phyloP scores from a whole-genome alignment of 2,113 vertebrate genomes.

The Oreochromis niloticus region DNA sequence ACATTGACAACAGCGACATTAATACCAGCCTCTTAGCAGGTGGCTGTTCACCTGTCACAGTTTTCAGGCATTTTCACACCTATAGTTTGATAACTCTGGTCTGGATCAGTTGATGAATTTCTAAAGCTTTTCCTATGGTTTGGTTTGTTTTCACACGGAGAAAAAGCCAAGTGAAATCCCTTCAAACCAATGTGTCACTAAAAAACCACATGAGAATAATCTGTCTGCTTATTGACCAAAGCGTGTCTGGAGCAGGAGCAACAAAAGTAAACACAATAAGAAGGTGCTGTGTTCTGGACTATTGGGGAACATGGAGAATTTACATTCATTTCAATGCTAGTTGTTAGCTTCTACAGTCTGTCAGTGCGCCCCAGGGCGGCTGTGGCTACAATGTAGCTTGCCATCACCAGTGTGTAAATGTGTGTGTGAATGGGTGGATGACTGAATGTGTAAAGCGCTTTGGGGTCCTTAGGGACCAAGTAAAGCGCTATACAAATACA shows the following conservation, averaged over 20 bases:
- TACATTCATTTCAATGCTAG: background rate
- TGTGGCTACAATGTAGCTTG: too few species aligned
- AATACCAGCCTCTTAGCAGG: background rate
- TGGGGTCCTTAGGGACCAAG: too few species aligned
- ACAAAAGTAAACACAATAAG: background rate
- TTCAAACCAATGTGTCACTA: background rate
- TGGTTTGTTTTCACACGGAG: background rate
- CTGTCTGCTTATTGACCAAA: background rate
- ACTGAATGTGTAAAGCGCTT: too few species aligned
- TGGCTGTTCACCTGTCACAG: background rate
- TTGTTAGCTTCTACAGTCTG: background rate
- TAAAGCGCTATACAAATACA: too few species aligned
- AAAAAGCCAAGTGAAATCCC: background rate
- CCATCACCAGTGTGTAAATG: too few species aligned
- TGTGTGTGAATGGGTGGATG: too few species aligned
- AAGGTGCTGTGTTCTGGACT: background rate
- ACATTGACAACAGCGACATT: background rate
- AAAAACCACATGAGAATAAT: background rate
- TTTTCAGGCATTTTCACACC: background rate
- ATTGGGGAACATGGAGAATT: background rate
- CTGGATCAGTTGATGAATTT: background rate
- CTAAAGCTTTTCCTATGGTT: background rate
- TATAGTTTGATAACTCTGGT: background rate
- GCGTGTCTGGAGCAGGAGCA: background rate
- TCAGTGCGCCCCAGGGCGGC: too few species aligned